A percentile compares a stretch with the other conserved stretches of the same genome.
Evolutionary conservation across 2,113 vertebrate genomes (phyloP).

Genomic region (Menidia beryllina): DNA sequence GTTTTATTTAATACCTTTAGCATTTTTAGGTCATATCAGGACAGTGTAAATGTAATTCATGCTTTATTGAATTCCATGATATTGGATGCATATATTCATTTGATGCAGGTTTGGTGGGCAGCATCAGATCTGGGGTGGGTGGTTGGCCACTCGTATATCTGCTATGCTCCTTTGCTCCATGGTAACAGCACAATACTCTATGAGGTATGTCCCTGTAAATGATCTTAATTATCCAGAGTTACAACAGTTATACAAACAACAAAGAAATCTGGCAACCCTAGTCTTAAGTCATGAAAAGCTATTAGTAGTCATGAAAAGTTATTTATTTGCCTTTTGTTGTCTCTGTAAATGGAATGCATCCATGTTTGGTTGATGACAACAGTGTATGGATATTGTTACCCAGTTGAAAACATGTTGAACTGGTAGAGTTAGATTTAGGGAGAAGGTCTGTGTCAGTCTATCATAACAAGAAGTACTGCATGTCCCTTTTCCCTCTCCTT

Average conservation of each 20-base stretch:
- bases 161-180: conserved; percentile 94
- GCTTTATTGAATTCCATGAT: not conserved
- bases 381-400: not conserved
- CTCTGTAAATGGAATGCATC: not conserved
- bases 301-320: no score
- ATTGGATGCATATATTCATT: conserved; percentile 12
- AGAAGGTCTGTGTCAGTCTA: no score
- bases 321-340: not conserved
- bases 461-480: no score
- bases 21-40: not conserved
- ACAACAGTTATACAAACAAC: not conserved
- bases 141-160: conserved; percentile 98
- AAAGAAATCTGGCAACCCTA: not conserved
- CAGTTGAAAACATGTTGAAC: not conserved
- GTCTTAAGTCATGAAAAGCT: no score
- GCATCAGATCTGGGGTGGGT: conserved; percentile 99
- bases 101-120: conserved; percentile 95
- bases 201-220: conserved; percentile 82
- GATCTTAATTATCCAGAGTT: not conserved
- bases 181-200: conserved; percentile 94
- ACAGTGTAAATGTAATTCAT: not conserved
- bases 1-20: conserved; percentile 1
- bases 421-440: not conserved
- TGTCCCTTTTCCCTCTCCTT: no score
- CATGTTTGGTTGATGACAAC: not conserved